Evolutionary conservation across 2,797 vertebrate species (phyloP), one percentile per base, ranked within the genome.

Genomic region (Poecilia velifera): DNA sequence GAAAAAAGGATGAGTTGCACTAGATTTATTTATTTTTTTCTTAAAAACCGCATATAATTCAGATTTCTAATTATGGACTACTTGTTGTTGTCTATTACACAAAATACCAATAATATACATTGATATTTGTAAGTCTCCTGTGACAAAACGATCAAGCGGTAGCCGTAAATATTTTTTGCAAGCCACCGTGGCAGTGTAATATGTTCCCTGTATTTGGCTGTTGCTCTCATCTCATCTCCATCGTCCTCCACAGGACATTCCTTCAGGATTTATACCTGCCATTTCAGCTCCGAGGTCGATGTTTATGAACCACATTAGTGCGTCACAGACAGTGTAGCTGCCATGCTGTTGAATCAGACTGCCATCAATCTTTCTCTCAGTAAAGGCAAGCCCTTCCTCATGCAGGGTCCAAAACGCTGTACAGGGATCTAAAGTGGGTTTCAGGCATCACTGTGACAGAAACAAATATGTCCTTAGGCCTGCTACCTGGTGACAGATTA

Each of bases 221-320:
- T 62, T 79, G 74, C 55, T 77, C 82, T 87, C 13, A 31, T 62
- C 39, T 55, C 51, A 25, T 45, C 22, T 12, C 49, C 88, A 89
- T 93, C 87, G 90, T 86, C 86, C 13, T 73, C 76, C 74, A 31
- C 70, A 39, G 83, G 84, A 87, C 81, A 82, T 80, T 84, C 74
- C 88, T 91, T 28, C 41, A 89, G 81, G 89, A 94, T 94, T 94
- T 94, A 93, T 91, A 89, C 82, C 89, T 88, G 86, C 86, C 86
- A 80, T 88, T 91, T 84, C 82, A 86, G 85, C 90, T 73, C 73
- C 72, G 71, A 53, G 78, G 84, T 95, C 93, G 84, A 95, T 96
- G 94, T 95, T 94, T 93, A 95, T 95, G 91, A 93, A 94, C 88
- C 90, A 84, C 89, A 87, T 91, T 85, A 90, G 90, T 89, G 88